Evolutionary conservation across 2,888 invertebrate genomes (phyloP).

Genomic region (Nephrotoma flavescens): DNA sequence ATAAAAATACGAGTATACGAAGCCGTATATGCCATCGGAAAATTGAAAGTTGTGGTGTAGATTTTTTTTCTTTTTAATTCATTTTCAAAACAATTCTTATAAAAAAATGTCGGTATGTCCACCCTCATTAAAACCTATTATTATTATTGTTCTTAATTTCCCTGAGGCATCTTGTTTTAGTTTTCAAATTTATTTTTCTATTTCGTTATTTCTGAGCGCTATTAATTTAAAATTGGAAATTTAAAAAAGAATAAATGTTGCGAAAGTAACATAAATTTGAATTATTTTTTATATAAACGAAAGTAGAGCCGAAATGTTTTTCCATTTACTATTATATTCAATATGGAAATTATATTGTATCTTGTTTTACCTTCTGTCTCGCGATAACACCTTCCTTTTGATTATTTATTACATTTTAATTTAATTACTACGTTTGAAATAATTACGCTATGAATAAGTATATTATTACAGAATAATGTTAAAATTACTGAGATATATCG

Average conservation of each 20-base stretch:
- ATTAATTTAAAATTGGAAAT: neutral
- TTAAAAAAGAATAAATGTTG: neutral
- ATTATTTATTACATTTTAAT: neutral
- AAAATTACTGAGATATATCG: too few species aligned
- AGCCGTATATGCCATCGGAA: neutral
- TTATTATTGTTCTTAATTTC: neutral
- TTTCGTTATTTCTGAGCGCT: neutral
- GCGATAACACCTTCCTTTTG: neutral
- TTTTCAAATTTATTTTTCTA: neutral
- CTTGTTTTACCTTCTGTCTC: neutral
- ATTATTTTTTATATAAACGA: neutral
- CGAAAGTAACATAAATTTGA: neutral
- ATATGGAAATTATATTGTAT: neutral
- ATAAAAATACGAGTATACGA: neutral
- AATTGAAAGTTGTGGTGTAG: neutral
- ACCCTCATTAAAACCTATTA: neutral
- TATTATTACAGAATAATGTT: too few species aligned
- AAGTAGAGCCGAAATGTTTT: neutral
- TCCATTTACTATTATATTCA: neutral
- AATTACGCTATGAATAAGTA: too few species aligned
- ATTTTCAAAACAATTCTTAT: neutral
- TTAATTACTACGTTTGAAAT: neutral
- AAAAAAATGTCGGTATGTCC: neutral
- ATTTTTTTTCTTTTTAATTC: neutral
- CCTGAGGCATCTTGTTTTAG: neutral